Evolutionary conservation across 2,797 vertebrate species (phyloP).

Genomic region (Xiphophorus birchmanni): DNA sequence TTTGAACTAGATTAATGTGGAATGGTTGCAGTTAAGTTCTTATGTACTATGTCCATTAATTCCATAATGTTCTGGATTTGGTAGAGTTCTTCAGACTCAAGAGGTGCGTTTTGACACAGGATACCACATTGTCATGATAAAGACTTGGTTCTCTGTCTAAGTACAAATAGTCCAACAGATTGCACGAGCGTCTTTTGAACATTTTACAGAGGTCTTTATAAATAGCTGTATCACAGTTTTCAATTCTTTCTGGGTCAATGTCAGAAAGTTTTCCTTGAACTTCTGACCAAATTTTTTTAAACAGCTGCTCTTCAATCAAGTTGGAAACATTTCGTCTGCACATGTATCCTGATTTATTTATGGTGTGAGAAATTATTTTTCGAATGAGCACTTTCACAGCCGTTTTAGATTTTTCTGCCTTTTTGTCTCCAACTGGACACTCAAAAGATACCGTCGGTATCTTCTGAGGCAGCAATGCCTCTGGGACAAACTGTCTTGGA

Average conservation of each 20-base stretch:
- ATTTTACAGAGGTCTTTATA: not conserved
- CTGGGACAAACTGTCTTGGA: too few species aligned
- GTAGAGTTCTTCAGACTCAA: not conserved
- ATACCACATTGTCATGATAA: not conserved
- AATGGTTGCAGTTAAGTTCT: not conserved
- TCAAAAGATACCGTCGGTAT: too few species aligned
- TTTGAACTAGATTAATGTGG: not conserved
- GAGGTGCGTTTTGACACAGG: not conserved
- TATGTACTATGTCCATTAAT: not conserved
- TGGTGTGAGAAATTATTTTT: not conserved
- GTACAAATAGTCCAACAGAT: not conserved
- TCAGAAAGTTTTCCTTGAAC: not conserved
- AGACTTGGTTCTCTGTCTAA: not conserved
- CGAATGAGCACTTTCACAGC: not conserved
- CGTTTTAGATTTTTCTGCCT: not conserved
- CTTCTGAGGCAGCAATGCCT: not conserved
- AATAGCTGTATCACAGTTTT: not conserved
- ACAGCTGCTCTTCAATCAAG: not conserved
- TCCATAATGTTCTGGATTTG: not conserved
- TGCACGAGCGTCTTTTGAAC: not conserved
- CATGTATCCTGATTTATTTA: not conserved
- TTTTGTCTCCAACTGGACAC: not conserved
- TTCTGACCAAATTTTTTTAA: not conserved
- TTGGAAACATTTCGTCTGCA: not conserved
- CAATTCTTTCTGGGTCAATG: not conserved